Base-by-base conservation (phyloP, 2,113 vertebrate genomes). In the Paratilapia polleni region DNA sequence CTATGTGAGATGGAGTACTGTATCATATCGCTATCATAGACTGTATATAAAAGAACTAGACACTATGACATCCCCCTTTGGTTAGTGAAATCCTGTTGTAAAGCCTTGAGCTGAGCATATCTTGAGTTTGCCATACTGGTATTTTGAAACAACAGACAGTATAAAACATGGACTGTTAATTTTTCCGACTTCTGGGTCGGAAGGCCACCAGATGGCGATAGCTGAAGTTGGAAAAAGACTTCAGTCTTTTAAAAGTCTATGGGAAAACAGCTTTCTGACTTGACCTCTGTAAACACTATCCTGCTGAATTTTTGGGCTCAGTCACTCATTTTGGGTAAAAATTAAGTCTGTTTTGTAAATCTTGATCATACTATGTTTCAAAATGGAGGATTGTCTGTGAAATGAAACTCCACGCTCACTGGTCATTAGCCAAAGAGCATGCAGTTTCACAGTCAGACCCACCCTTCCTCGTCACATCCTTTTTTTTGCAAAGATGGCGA, bases 381-480 rank as follows among this genome's bases (percentile, higher is more conserved):
- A 70, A 70, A 13, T 49, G 3, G 49, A 3, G 5, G 26, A 3
- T 70, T 70, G 1, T 28, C 41, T 70, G 41, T 12, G 19, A n/a
- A 4, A 49, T 70, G 66, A 70, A 70, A 70, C 15, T 20, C 41
- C 24, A 49, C 24, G 12, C 6, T 49, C 22, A 49, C 28, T 49
- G 0, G 66, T 49, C 5, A 6, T 19, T 49, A 49, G 41, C 41
- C 43, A 49, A 8, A 20, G 24, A 70, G 2, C 28, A 4, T 31
- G 28, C 66, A 12, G 43, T 70, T 70, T 70, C 24, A 20, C 24
- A 70, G 66, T 49, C 66, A 70, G 5, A 1, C 9, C 41, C 17
- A 8, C 43, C 24, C 43, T 28, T 20, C 47, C 15, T 49, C 0
- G 1, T 70, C 0, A 70, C 24, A 4, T 47, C 13, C 1, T 2